These are phyloP conservation scores for Uropsilus gracilis DNA, from an alignment of 2,113 vertebrate genomes.

Conservation along the genomic window DNA sequence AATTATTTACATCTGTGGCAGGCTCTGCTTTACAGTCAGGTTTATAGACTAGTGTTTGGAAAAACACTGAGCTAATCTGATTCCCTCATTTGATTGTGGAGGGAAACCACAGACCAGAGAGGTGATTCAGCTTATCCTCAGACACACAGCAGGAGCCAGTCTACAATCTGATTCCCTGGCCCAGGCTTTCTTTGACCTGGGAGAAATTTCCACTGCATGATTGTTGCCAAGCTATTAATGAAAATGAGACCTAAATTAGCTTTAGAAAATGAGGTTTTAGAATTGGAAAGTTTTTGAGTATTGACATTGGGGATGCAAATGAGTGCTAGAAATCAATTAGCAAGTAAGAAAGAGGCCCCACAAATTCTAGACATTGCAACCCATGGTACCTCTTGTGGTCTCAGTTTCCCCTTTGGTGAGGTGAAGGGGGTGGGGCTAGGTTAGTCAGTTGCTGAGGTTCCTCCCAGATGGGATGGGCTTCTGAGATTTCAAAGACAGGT, in stretches of 20 bases:
- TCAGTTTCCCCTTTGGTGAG: conserved; percentile 37
- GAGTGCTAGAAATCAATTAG: conserved; percentile 55
- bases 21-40: neutral
- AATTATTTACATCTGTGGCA: neutral
- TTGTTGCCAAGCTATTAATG: conserved; percentile 71
- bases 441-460: neutral
- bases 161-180: neutral
- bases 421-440: neutral
- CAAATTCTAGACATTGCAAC: neutral
- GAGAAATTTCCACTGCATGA: conserved; percentile 52
- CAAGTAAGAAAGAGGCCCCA: neutral
- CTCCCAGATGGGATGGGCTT: neutral
- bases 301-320: conserved; percentile 61
- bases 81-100: neutral
- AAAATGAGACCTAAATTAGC: conserved; percentile 74
- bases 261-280: conserved; percentile 71
- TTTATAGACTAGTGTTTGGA: neutral
- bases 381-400: neutral
- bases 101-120: conserved; percentile 30
- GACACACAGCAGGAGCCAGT: neutral
- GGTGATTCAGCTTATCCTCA: conserved; percentile 4
- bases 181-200: neutral
- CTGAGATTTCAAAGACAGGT: neutral
- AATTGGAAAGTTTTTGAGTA: conserved; percentile 69
- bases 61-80: neutral